Base-by-base conservation (phyloP, 2,113 vertebrate genomes). In the Pituophis catenifer region DNA sequence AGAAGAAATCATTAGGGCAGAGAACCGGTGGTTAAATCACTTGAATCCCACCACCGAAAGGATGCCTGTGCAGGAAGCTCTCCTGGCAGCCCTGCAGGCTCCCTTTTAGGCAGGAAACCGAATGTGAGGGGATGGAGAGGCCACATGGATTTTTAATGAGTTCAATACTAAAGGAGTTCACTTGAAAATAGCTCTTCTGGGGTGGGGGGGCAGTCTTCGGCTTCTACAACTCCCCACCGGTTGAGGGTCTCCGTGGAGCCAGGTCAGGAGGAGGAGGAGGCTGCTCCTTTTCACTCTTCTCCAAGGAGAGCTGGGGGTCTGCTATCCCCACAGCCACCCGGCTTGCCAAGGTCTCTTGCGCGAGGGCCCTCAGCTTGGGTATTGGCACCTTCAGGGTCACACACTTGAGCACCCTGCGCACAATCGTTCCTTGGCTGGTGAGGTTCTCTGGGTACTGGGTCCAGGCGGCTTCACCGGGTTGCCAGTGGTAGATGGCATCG, bases 401-500 rank as follows among this genome's bases (percentile, higher is more conserved):
- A 7, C 90, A 91, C 8, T 91, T 91, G 12, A 93, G 65, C 54
- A 93, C 92, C 21, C 93, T 81, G 2, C 93, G 86, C 86, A 89
- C 21, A 0, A 90, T 11, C 0, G 23, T 13, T 2, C 90, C 90
- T 1, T 19, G 29, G 2, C 62, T n/a, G 1, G 93, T 58, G 29
- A 91, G 90, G 44, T 9, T 38, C 65, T 93, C 86, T 1, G 21
- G 86, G 65, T 59, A 89, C 54, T 59, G 93, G 2, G 86, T 93
- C 93, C 93, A 93, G 86, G 90, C 29, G 0, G 86, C n/a, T 26
- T 91, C 90, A 1, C 90, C 54, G 0, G 90, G 90, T 54, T 89
- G 38, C 93, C 93, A 93, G 62, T 91, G 90, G 86, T 93, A 93
- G 19, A 93, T 91, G 1, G 93, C 87, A 3, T 93, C 90, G 2